A percentile compares a stretch with the other conserved stretches of the same genome.
phyloP scores from a whole-genome alignment of 2,888 invertebrate species.

The Cyrtodaria siliqua region DNA sequence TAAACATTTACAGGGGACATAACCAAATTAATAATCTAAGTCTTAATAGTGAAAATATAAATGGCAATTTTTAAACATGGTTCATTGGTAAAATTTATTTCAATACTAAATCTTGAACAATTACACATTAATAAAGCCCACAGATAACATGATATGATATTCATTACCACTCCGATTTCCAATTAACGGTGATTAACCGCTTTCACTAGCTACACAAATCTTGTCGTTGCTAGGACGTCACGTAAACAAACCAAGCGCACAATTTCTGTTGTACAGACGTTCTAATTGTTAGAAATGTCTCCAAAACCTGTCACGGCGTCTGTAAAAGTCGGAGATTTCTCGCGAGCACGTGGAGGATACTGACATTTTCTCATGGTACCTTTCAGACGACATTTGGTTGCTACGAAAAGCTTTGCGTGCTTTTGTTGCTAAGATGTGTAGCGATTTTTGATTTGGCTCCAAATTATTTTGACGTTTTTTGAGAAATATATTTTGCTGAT shows the following conservation, averaged over 20 bases:
- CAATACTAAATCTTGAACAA: too few species aligned
- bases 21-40: too few species aligned
- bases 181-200: slow-evolving; percentile 1
- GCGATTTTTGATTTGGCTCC: background rate
- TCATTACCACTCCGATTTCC: background rate
- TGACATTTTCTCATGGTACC: slow-evolving; percentile 14
- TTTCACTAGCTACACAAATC: slow-evolving; percentile 3
- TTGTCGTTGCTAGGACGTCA: slow-evolving; percentile 20
- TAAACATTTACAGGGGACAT: too few species aligned
- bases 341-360: slow-evolving; percentile 1
- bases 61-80: too few species aligned
- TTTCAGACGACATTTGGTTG: background rate
- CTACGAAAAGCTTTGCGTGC: background rate
- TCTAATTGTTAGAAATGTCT: slow-evolving; percentile 34
- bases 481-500: too few species aligned
- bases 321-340: background rate
- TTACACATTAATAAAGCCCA: too few species aligned
- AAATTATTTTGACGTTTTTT: too few species aligned
- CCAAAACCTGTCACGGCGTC: slow-evolving; percentile 12
- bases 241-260: slow-evolving; percentile 12
- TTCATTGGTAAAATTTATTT: too few species aligned
- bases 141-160: too few species aligned
- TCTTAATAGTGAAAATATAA: too few species aligned
- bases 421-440: slow-evolving; percentile 9
- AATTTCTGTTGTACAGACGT: slow-evolving; percentile 15